Base-by-base conservation (phyloP, 2,797 vertebrate species). In the Spondyliosoma cantharus region DNA sequence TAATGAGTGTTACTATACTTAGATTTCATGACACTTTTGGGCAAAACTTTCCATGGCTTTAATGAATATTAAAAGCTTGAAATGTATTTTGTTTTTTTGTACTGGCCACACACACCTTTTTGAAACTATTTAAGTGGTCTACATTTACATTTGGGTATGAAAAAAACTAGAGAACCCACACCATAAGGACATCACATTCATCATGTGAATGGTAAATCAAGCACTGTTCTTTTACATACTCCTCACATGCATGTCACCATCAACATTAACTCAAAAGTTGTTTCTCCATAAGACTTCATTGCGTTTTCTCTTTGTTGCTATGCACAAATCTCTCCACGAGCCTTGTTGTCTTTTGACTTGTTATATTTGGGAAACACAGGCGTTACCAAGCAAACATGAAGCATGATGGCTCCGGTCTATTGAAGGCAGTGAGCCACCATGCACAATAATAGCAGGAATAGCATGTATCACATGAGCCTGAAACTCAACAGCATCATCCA, bases 41-140 rank as follows among this genome's bases (percentile, higher is more conserved):
- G 14, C 22, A 54, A 25, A 60, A 14, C 9, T 29, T 24, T 32
- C 15, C 2, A n/a, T 69, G 42, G 66, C 7, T 32, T 43, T 24
- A 24, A 49, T 54, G 32, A 25, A 5, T 11, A 48, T 42, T 37
- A 29, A 52, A 13, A 24, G 2, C 15, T 37, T 49, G 20, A 22
- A 43, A 27, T 52, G 1, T 27, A 53, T 5, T 0, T 0, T 19
- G n/a, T n/a, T 43, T 25, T 19, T 43, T 25, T 16, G 37, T 5
- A 12, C 25, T 56, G 3, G 37, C 2, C 43, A 3, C 37, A 3
- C 37, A 50, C 48, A 50, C 19, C 19, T 19, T 20, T 49, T 19
- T 50, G 48, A 20, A 16, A 48, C 46, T 48, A 7, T 17, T 19
- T 7, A 48, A 19, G 46, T 48, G 16, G 17, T 17, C 46, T 25